phyloP scores from a whole-genome alignment of 2,113 vertebrate genomes.

The Spilogale gracilis region DNA sequence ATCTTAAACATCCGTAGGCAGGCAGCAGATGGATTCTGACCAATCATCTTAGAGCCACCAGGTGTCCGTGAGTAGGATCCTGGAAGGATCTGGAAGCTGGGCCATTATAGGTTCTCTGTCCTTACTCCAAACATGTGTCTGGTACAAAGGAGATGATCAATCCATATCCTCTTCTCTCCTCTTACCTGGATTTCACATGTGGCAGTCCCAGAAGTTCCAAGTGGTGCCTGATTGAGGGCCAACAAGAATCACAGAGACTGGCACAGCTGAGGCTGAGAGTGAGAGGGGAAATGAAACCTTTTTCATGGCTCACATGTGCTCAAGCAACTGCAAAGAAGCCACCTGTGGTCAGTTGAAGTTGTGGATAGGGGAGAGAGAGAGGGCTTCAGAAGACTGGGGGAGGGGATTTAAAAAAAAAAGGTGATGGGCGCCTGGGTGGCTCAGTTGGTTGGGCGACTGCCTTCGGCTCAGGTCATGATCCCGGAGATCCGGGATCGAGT shows the following conservation, averaged over 20 bases:
- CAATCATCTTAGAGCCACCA: not conserved
- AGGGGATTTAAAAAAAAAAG: no score
- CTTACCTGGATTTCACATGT: conserved; percentile 6
- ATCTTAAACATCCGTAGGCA: not conserved
- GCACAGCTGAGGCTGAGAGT: conserved; percentile 55
- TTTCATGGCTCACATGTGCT: conserved; percentile 37
- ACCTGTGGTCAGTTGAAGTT: conserved; percentile 75
- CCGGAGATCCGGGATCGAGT: no score
- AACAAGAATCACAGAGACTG: not conserved
- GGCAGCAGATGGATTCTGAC: not conserved
- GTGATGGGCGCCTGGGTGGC: no score
- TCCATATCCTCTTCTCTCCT: not conserved
- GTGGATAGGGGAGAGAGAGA: conserved; percentile 1
- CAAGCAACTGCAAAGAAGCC: conserved; percentile 72
- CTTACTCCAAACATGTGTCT: not conserved
- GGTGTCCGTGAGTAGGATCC: not conserved
- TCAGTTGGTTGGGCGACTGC: no score
- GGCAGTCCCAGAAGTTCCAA: not conserved
- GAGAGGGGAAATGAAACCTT: conserved; percentile 77
- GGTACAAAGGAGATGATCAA: not conserved
- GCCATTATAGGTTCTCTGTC: not conserved
- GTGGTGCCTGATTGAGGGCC: not conserved
- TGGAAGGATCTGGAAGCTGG: not conserved
- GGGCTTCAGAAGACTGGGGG: not conserved
- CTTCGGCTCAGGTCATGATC: no score